These are phyloP conservation scores for Artibeus lituratus DNA, from an alignment of 2,797 vertebrate species.

Conservation along the genomic window DNA sequence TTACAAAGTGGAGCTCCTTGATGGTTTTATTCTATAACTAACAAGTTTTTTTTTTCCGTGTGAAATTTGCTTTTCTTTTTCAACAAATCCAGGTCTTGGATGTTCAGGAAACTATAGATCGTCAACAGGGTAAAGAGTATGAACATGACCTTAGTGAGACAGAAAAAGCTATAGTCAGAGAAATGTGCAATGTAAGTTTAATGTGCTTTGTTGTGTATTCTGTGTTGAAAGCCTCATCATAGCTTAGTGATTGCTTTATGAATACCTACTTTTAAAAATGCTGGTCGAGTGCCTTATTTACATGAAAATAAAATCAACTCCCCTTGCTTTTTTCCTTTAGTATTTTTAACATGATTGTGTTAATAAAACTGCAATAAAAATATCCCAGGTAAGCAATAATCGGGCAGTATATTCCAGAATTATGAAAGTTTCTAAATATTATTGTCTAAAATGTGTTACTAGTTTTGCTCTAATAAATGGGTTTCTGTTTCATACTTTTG, in stretches of 20 bases:
- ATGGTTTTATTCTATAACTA: constrained; percentile 60
- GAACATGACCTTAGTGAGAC: constrained; percentile 73
- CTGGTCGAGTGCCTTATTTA: constrained; percentile 47
- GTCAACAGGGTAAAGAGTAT: constrained; percentile 74
- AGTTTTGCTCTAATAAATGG: constrained; percentile 20
- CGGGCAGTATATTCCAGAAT: constrained; percentile 28
- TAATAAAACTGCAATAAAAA: not conserved
- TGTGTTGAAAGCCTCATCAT: constrained; percentile 65
- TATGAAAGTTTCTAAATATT: constrained; percentile 22
- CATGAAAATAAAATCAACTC: constrained; percentile 67
- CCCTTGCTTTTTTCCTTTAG: constrained; percentile 48
- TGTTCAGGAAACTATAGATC: constrained; percentile 76
- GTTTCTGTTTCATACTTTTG: not conserved
- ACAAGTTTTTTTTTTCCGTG: constrained; percentile 60
- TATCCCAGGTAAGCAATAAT: constrained; percentile 53
- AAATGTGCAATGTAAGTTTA: constrained; percentile 73
- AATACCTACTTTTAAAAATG: constrained; percentile 59
- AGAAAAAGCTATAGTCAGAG: constrained; percentile 75
- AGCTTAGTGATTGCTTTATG: constrained; percentile 59
- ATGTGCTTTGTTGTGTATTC: constrained; percentile 69
- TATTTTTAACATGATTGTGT: too few species aligned
- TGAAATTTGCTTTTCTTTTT: constrained; percentile 68
- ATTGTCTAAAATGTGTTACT: not conserved
- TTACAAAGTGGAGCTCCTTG: constrained; percentile 51
- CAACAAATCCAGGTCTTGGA: constrained; percentile 72